A percentile compares a stretch with the other conserved stretches of the same genome.
phyloP scores from a whole-genome alignment of 2,797 vertebrate species.

The Coregonus suidteri region DNA sequence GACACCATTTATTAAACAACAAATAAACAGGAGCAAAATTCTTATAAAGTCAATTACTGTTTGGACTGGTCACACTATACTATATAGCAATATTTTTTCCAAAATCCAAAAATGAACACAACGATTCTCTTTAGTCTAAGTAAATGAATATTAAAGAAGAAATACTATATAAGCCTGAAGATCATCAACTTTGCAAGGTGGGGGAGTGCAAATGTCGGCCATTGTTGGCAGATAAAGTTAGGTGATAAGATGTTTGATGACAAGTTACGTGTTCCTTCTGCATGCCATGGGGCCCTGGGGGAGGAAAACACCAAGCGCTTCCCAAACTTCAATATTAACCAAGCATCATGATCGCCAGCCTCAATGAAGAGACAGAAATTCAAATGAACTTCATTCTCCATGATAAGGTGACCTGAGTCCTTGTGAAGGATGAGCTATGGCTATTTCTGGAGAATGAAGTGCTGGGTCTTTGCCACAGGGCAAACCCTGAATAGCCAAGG shows the following conservation, averaged over 20 bases:
- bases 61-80: not conserved
- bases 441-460: conserved; percentile 82
- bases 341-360: conserved; percentile 68
- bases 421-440: conserved; percentile 83
- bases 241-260: conserved; percentile 72
- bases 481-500: conserved; percentile 82
- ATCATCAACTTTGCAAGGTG: conserved; percentile 28
- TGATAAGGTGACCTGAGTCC: conserved; percentile 81
- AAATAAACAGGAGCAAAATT: conserved; percentile 57
- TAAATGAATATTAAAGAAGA: conserved; percentile 18
- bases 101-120: conserved; percentile 21
- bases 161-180: conserved; percentile 20
- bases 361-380: conserved; percentile 76
- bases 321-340: conserved; percentile 78
- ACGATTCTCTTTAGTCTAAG: conserved; percentile 27
- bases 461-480: conserved; percentile 80
- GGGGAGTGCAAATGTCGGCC: conserved; percentile 56
- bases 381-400: conserved; percentile 71
- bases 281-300: conserved; percentile 48
- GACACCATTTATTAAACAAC: conserved; percentile 53
- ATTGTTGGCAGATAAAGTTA: conserved; percentile 53
- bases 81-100: conserved; percentile 13
- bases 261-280: conserved; percentile 66
- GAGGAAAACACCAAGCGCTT: conserved; percentile 60
- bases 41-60: not conserved